phyloP scores from a whole-genome alignment of 2,113 vertebrate genomes.

The Ammospiza caudacuta region DNA sequence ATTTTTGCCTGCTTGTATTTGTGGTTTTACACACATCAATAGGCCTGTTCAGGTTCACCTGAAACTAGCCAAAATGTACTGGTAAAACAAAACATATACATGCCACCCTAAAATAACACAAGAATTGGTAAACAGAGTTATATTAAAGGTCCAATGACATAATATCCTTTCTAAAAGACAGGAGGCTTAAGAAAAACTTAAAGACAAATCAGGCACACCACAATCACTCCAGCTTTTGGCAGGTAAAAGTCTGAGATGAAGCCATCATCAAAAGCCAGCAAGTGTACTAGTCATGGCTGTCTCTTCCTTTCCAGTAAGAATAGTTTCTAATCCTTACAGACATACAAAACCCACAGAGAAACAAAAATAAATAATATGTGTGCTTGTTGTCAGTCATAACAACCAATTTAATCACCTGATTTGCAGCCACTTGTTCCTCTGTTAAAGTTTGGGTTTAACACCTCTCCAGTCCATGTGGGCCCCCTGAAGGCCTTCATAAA shows the following conservation, averaged over 20 bases:
- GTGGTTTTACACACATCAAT: not conserved
- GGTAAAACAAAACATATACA: not conserved
- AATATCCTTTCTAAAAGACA: not conserved
- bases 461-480: not conserved
- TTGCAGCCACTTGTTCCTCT: not conserved
- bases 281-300: not conserved
- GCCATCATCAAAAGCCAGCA: not conserved
- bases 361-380: not conserved
- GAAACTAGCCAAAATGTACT: not conserved
- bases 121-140: not conserved
- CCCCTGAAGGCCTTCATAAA: not conserved
- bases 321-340: not conserved
- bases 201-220: not conserved
- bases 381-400: not conserved
- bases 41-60: not conserved
- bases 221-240: not conserved
- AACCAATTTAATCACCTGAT: not conserved
- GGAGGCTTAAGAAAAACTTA: not conserved
- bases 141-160: not conserved
- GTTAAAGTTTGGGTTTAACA: not conserved
- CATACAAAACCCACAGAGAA: not conserved
- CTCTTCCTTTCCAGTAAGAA: not conserved
- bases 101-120: not conserved
- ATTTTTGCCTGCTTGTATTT: not conserved
- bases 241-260: not conserved